Percentiles rank a stretch among this genome's conserved stretches.
Evolutionary conservation across 2,888 invertebrate species (phyloP).

Genomic region (Eupeodes luniger): DNA sequence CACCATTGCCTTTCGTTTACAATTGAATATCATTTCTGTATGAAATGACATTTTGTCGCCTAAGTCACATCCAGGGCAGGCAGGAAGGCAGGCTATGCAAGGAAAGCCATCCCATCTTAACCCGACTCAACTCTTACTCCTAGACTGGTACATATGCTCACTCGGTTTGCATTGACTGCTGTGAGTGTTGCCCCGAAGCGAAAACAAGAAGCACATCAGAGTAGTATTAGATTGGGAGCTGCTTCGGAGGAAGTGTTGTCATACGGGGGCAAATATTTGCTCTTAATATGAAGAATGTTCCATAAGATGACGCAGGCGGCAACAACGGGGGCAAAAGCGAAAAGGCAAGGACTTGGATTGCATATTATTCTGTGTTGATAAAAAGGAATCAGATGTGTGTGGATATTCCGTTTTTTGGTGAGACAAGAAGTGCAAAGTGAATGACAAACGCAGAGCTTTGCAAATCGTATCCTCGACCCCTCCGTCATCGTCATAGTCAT

Average conservation of each 20-base stretch:
- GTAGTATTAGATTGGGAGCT: conserved; percentile 33
- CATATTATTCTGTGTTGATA: conserved; percentile 51
- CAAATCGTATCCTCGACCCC: conserved; percentile 37
- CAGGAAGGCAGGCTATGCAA: conserved; percentile 14
- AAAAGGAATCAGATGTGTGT: conserved; percentile 69
- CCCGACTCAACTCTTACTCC: not conserved
- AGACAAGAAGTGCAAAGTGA: conserved; percentile 71
- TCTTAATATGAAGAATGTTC: conserved; percentile 75
- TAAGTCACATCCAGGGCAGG: conserved; percentile 64
- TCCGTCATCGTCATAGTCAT: not conserved
- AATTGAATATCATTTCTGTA: conserved; percentile 76
- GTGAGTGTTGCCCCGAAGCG: conserved; percentile 43
- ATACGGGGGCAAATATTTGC: conserved; percentile 74
- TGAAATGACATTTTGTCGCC: conserved; percentile 76
- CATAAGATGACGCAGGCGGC: conserved; percentile 38
- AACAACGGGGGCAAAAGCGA: not conserved
- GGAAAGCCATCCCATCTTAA: conserved; percentile 1
- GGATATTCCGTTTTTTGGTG: conserved; percentile 63
- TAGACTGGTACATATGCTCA: conserved; percentile 12
- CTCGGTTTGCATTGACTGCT: conserved; percentile 46
- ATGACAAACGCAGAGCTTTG: conserved; percentile 66
- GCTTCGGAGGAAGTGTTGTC: conserved; percentile 69
- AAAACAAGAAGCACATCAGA: conserved; percentile 7
- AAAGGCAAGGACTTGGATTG: not conserved
- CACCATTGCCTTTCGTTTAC: conserved; percentile 72